Conservation (phyloP, 2,797 vertebrate genomes). For the Euthynnus affinis region DNA sequence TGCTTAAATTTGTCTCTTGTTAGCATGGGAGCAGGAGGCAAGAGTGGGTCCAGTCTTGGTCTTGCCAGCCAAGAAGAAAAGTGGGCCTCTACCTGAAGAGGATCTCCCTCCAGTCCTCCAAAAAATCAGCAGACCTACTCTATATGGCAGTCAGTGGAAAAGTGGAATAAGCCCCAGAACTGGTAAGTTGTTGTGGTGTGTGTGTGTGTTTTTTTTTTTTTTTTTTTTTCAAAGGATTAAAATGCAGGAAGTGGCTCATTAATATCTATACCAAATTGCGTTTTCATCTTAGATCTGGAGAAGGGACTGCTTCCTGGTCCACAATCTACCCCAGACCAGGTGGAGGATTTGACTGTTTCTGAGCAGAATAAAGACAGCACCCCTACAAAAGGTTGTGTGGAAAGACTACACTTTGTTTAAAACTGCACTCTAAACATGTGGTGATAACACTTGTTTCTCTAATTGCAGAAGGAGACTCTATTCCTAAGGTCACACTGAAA, state of each 20-base stretch:
- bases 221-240: too few species aligned
- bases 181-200: too few species aligned
- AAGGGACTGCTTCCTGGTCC: slow-evolving; percentile 31
- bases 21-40: slow-evolving; percentile 67
- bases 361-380: background rate
- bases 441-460: rapidly evolving
- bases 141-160: slow-evolving; percentile 76
- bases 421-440: rapidly evolving
- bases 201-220: too few species aligned
- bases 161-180: slow-evolving; percentile 33
- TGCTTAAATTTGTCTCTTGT: background rate
- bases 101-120: slow-evolving; percentile 44
- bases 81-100: slow-evolving; percentile 35
- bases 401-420: too few species aligned
- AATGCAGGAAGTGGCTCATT: too few species aligned
- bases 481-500: background rate
- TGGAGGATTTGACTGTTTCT: background rate
- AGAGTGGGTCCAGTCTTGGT: slow-evolving; percentile 72
- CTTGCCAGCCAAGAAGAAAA: slow-evolving; percentile 51
- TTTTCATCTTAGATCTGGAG: slow-evolving; percentile 17
- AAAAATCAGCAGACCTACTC: slow-evolving; percentile 25
- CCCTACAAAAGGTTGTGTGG: slow-evolving; percentile 17
- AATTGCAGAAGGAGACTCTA: slow-evolving; percentile 1
- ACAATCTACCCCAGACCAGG: background rate
- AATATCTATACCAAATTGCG: background rate